Evolutionary conservation across 2,888 invertebrate genomes (phyloP), one percentile per base, ranked within the genome.

Genomic region (Ophion ellenae): DNA sequence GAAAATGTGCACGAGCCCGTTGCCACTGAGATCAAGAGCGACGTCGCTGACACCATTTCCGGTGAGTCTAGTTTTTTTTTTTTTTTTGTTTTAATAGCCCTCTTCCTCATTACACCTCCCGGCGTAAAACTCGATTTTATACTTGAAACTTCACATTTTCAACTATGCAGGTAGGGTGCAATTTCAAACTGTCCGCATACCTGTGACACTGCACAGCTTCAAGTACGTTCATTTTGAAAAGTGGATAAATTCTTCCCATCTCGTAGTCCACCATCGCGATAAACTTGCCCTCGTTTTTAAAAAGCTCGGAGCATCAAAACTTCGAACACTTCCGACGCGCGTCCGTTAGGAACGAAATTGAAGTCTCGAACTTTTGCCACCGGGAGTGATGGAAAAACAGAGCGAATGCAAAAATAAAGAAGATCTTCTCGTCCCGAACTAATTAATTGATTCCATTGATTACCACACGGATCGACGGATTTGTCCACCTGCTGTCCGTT

Each of bases 41-140:
- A 92, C 87, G 81, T 86, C 86, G 88, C 88, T 86, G 91, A 91
- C 87, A 85, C 86, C 86, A 89, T 90, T 88, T 91, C 91, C 87
- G 91, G 92, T 92, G 88, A 92, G 92, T 45, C 11, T 63, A 3
- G 6, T 47, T 63, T 28, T n/a, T 2, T 28, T 11, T 11, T n/a
- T 70, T 53, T 47, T 63, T 28, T n/a, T 2, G n/a, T 11, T 11
- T 32, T 4, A 32, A 32, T 32, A 4, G 32, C 32, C 17, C 4
- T n/a, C 24, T 69, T 36, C 20, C n/a, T 47, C 24, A 1, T 7
- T 1, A 69, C 11, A 69, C 11, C 45, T 11, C 14, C 20, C 5
- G 5, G 20, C 11, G 2, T 11, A 0, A 45, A 5, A 2, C 14
- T 24, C 20, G 1, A 20, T 67, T 67, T 45, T 20, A 0, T 10